Evolutionary conservation across 2,113 vertebrate species (phyloP).

Genomic region (Tachysurus vachellii): DNA sequence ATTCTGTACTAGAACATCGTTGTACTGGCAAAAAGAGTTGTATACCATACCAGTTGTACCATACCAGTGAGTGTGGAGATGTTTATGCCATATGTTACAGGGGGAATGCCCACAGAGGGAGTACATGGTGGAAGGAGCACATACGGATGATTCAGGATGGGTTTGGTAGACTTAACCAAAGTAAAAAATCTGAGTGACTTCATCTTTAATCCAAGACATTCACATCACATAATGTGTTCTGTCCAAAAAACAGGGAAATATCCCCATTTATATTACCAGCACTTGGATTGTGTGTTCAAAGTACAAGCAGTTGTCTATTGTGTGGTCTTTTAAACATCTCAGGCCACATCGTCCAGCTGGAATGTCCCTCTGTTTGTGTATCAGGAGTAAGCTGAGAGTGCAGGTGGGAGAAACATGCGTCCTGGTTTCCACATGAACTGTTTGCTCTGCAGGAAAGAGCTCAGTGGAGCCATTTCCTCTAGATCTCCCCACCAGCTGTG

Average conservation of each 20-base stretch:
- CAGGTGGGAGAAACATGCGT: slow-evolving; percentile 22
- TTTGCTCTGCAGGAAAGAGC: slow-evolving; percentile 49
- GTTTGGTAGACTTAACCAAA: neutral
- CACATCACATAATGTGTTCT: neutral
- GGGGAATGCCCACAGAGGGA: neutral
- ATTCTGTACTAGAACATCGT: too few species aligned
- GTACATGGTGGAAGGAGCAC: neutral
- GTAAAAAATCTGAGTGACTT: neutral
- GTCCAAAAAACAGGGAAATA: neutral
- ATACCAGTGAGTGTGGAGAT: neutral
- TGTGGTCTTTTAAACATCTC: neutral
- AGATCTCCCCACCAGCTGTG: slow-evolving; percentile 41
- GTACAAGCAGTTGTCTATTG: too few species aligned
- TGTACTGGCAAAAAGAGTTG: too few species aligned
- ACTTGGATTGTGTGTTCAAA: neutral
- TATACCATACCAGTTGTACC: too few species aligned
- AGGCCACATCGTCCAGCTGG: neutral
- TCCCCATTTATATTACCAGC: neutral
- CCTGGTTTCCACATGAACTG: slow-evolving; percentile 39
- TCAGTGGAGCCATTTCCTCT: slow-evolving; percentile 46
- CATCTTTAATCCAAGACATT: neutral
- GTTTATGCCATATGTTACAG: neutral
- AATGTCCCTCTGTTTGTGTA: neutral
- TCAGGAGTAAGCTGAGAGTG: neutral
- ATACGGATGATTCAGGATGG: neutral